phyloP scores from a whole-genome alignment of 2,888 invertebrate species.

The Cataglyphis altisquamis region DNA sequence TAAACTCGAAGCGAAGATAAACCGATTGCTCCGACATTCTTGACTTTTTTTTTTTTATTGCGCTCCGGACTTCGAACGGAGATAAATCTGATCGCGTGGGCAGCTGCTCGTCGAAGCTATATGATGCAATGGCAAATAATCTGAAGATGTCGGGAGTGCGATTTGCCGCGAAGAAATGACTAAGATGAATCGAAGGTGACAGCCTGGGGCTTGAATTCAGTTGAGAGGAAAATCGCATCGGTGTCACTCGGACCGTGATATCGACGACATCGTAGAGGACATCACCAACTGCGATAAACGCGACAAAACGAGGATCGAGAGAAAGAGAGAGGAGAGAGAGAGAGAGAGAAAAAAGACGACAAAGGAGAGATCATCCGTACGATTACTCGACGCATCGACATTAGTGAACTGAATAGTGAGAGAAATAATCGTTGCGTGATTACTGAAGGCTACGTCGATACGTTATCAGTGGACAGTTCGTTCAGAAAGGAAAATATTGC shows the following conservation, averaged over 20 bases:
- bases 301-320: slow-evolving; percentile 6
- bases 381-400: slow-evolving; percentile 22
- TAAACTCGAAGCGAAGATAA: slow-evolving; percentile 15
- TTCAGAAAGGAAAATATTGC: neutral
- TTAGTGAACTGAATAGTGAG: slow-evolving; percentile 23
- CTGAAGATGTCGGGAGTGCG: neutral
- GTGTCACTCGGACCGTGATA: slow-evolving; percentile 4
- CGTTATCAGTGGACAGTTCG: slow-evolving; percentile 26
- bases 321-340: slow-evolving; percentile 8
- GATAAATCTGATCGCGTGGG: slow-evolving; percentile 11
- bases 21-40: neutral
- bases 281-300: neutral
- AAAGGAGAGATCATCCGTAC: neutral
- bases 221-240: slow-evolving; percentile 32
- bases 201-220: slow-evolving; percentile 20
- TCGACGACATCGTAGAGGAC: neutral
- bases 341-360: neutral
- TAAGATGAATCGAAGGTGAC: slow-evolving; percentile 26
- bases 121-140: neutral
- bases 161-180: neutral
- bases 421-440: slow-evolving; percentile 37
- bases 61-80: neutral
- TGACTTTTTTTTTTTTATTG: neutral
- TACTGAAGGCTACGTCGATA: slow-evolving; percentile 21
- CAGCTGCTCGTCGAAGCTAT: neutral